Percentiles rank a stretch among this genome's conserved stretches.
Conservation (phyloP, 2,113 vertebrate genomes). For the Pelecanus crispus region DNA sequence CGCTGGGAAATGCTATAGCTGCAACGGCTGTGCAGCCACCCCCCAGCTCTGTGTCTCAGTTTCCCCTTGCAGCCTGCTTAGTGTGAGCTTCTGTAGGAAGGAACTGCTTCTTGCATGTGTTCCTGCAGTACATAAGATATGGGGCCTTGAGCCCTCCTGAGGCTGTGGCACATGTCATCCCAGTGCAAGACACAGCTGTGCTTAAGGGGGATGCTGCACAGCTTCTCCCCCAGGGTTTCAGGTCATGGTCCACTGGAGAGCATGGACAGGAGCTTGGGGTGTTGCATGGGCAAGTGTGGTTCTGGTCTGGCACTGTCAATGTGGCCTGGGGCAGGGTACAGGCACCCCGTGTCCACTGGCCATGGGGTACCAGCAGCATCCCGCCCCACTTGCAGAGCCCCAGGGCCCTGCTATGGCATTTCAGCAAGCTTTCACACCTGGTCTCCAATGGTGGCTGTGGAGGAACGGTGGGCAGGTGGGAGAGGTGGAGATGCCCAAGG, state of each 20-base stretch:
- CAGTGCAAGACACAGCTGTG: fast-evolving
- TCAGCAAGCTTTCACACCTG: not conserved
- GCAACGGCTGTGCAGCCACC: not conserved
- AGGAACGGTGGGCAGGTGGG: not conserved
- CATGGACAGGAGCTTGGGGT: too few species aligned
- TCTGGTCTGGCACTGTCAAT: not conserved
- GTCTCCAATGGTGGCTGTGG: not conserved
- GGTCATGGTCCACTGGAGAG: not conserved
- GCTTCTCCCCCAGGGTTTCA: not conserved
- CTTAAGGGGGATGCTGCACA: not conserved
- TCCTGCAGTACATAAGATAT: not conserved
- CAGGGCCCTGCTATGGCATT: not conserved
- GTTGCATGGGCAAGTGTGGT: not conserved
- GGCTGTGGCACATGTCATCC: not conserved
- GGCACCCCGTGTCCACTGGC: not conserved
- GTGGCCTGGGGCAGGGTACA: not conserved
- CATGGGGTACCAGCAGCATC: not conserved
- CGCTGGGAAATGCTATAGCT: not conserved
- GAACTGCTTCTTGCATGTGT: not conserved
- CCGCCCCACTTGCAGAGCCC: not conserved
- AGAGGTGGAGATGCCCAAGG: not conserved
- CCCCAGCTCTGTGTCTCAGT: not conserved
- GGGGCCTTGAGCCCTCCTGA: not conserved
- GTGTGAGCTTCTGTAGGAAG: not conserved
- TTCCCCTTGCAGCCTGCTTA: not conserved